Base-by-base conservation (phyloP, 2,113 vertebrate genomes). In the Salminus brasiliensis region DNA sequence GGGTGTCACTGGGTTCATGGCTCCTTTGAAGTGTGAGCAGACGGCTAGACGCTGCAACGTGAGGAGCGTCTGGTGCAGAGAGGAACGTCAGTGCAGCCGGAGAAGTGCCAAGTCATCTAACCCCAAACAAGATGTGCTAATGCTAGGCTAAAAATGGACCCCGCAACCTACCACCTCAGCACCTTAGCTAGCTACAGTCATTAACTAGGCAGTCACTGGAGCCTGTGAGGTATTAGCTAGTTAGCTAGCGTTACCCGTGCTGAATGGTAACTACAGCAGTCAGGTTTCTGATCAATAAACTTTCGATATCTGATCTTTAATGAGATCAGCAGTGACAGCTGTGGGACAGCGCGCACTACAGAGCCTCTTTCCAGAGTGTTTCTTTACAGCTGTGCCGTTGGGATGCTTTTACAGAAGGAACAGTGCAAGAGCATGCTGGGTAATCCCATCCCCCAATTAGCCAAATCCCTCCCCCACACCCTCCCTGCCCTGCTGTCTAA, bases 1-100 rank as follows among this genome's bases (percentile, higher is more conserved):
- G 18, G 27, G 57, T 27, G 86, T 82, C 83, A 85, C 68, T 55
- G 63, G 43, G 70, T 81, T 88, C 60, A 83, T 59, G 81, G 78
- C 30, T 41, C 16, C 68, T 68, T n/a, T 62, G 66, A 52, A 36
- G 41, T 59, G 76, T 52, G 52, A 72, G 55, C 72, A 67, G 52
- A 78, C 18, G 78, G 49, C 62, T n/a, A 65, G 70, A 74, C 41
- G 5, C 4, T 74, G 69, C 63, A 81, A 75, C 5, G 55, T 73
- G 75, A 82, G n/a, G n/a, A 60, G 36, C 5, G 30, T 67, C 81
- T 78, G 60, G 25, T 70, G 21, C 55, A 34, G 36, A 76, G 32
- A 65, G 29, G 47, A 45, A 30, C 9, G 65, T 49, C 55, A 32
- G 32, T 13, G 55, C 27, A 21, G 18, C 32, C 34, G 36, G 68